Percentiles rank a stretch among this genome's conserved stretches.
Evolutionary conservation across 2,113 vertebrate species (phyloP).

Genomic region (Rhadina sibilatrix): DNA sequence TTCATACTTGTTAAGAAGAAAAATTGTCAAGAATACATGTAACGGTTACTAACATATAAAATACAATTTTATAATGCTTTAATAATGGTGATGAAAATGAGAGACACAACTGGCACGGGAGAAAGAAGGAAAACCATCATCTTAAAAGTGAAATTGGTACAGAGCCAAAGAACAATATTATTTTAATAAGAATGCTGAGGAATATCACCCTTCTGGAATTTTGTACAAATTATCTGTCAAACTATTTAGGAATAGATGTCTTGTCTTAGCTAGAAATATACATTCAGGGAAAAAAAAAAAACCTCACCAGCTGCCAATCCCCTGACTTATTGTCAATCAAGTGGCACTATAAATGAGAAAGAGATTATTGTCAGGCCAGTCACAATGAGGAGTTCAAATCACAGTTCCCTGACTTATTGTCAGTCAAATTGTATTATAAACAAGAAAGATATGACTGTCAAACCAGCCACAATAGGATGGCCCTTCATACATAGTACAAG

Average conservation of each 20-base stretch:
- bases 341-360: not conserved
- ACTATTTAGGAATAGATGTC: not conserved
- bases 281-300: not conserved
- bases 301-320: not conserved
- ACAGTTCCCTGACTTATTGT: slow-evolving; percentile 10
- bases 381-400: slow-evolving; percentile 15
- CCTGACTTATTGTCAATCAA: slow-evolving; percentile 32
- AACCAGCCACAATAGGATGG: not conserved
- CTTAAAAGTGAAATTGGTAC: slow-evolving; percentile 8
- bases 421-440: slow-evolving; percentile 21
- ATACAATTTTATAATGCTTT: not conserved
- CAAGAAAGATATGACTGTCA: slow-evolving; percentile 12
- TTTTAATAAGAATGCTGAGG: not conserved
- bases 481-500: not conserved
- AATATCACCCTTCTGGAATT: not conserved
- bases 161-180: not conserved
- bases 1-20: not conserved
- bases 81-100: not conserved
- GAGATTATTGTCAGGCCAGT: slow-evolving; percentile 26
- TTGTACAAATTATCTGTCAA: not conserved
- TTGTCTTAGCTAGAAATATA: slow-evolving; percentile 10
- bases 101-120: not conserved
- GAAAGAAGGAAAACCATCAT: not conserved
- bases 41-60: not conserved
- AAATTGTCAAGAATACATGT: not conserved